These are phyloP conservation scores for Excalfactoria chinensis DNA, from an alignment of 2,113 vertebrate species.

Conservation along the genomic window DNA sequence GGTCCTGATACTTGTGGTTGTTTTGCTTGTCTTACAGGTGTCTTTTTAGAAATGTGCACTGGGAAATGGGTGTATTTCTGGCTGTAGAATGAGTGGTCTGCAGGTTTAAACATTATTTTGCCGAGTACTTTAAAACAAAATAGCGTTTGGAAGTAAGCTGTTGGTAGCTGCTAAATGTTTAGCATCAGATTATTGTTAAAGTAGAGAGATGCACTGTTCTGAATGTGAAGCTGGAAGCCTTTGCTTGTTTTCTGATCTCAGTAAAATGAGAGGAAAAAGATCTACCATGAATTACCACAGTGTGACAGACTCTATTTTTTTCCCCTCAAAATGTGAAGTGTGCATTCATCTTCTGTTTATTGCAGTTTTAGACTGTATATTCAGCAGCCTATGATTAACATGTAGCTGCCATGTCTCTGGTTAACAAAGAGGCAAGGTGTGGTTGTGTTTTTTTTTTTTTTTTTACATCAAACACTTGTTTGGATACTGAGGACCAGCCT, in stretches of 20 bases:
- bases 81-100: not conserved
- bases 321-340: not conserved
- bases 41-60: not conserved
- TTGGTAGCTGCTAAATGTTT: not conserved
- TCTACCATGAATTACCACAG: not conserved
- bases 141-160: not conserved
- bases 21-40: not conserved
- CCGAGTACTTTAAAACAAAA: not conserved
- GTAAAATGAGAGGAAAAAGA: not conserved
- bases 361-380: not conserved
- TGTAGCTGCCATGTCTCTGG: not conserved
- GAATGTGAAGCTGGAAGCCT: not conserved
- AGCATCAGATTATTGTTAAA: not conserved
- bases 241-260: not conserved
- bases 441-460: not conserved
- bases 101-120: not conserved
- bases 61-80: not conserved
- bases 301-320: not conserved
- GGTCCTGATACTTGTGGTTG: not conserved
- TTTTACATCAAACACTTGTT: not conserved
- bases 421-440: not conserved
- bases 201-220: not conserved
- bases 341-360: not conserved
- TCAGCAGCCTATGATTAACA: not conserved
- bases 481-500: not conserved